Evolutionary conservation across 2,888 invertebrate species (phyloP).

Genomic region (Microctonus hyperodae): DNA sequence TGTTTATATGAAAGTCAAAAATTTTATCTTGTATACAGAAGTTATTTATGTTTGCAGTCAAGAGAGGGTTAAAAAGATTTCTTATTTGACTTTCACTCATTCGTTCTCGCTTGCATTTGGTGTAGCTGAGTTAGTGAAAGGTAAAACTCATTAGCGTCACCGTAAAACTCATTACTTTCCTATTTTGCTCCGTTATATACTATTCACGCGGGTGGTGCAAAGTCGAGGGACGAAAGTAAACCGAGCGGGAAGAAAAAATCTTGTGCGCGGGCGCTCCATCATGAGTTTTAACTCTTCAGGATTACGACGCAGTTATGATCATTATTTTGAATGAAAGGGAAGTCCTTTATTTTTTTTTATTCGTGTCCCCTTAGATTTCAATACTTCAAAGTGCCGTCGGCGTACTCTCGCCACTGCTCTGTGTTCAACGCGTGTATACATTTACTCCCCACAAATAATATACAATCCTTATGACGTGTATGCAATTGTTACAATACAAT

Average conservation of each 20-base stretch:
- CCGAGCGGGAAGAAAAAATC: conserved; percentile 22
- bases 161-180: conserved; percentile 45
- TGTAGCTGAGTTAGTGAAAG: conserved; percentile 35
- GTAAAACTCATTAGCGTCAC: conserved; percentile 44
- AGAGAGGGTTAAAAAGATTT: conserved; percentile 9
- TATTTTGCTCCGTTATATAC: conserved; percentile 38
- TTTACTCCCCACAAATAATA: neutral
- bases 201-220: neutral
- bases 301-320: conserved; percentile 30
- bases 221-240: conserved; percentile 1
- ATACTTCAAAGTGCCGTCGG: conserved; percentile 29
- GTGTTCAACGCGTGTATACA: neutral
- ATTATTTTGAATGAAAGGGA: conserved; percentile 25
- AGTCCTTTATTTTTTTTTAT: conserved; percentile 16
- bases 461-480: neutral
- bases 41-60: neutral
- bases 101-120: neutral
- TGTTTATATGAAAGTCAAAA: neutral
- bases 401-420: neutral
- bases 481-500: neutral
- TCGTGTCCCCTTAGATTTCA: conserved; percentile 1
- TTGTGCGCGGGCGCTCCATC: conserved; percentile 28
- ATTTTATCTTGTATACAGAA: neutral
- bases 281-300: conserved; percentile 25
- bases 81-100: neutral